A percentile compares a stretch with the other conserved stretches of the same genome.
phyloP scores from a whole-genome alignment of 2,113 vertebrate species.

The Mastomys coucha region DNA sequence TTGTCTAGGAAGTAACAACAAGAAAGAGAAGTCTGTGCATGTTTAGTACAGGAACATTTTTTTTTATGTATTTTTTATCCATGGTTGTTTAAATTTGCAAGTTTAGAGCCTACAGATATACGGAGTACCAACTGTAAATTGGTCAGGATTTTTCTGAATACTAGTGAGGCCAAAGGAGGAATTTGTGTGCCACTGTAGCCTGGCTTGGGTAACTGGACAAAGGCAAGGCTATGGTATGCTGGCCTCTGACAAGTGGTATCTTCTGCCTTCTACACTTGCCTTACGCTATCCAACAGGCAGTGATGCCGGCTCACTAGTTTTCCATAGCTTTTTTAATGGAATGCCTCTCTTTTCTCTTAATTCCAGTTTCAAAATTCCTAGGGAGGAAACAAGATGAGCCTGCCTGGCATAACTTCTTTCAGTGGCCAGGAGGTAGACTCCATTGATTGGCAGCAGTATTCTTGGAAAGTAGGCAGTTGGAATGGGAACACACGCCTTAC shows the following conservation, averaged over 20 bases:
- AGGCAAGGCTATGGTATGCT: background rate
- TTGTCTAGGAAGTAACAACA: background rate
- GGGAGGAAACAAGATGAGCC: background rate
- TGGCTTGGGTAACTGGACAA: background rate
- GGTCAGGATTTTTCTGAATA: constrained; percentile 26
- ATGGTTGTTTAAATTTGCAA: background rate
- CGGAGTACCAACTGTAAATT: background rate
- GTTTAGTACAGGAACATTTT: background rate
- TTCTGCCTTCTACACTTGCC: background rate
- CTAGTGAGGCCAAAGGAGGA: background rate
- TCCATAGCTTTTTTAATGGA: background rate
- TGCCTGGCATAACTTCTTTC: background rate
- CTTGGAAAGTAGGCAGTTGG: background rate
- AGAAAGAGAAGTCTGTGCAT: background rate
- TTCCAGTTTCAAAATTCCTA: background rate
- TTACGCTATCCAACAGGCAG: constrained; percentile 4
- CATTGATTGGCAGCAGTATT: background rate
- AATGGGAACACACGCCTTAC: background rate
- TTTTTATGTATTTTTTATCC: background rate
- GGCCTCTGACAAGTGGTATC: background rate
- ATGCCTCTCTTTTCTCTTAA: background rate
- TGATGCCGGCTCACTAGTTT: background rate
- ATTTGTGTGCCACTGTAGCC: background rate
- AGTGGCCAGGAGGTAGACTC: background rate
- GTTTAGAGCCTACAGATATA: background rate